Percentiles rank a stretch among this genome's conserved stretches.
These are phyloP conservation scores for Elephas maximus DNA, from an alignment of 2,113 vertebrate species.

Conservation along the genomic window DNA sequence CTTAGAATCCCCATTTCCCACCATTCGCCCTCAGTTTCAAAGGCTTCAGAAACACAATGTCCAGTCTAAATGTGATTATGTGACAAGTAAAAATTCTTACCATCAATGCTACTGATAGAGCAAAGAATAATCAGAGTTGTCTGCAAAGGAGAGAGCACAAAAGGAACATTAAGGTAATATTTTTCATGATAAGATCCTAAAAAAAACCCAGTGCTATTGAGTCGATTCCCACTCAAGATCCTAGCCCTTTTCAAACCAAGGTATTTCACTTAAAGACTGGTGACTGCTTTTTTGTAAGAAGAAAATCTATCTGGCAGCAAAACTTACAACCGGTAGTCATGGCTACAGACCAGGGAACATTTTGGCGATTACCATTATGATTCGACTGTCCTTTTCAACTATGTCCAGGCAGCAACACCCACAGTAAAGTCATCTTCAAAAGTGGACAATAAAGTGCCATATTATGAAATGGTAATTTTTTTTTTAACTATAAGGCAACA, in stretches of 20 bases:
- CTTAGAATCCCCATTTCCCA: neutral
- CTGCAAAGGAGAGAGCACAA: constrained; percentile 77
- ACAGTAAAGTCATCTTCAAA: constrained; percentile 35
- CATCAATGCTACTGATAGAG: constrained; percentile 81
- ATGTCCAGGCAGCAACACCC: neutral
- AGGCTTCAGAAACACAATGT: neutral
- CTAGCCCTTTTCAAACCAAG: constrained; percentile 32
- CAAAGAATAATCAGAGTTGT: constrained; percentile 85
- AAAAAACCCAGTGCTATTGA: no score
- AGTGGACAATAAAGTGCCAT: neutral
- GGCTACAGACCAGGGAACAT: constrained; percentile 37
- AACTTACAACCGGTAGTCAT: neutral
- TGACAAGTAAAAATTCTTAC: constrained; percentile 82
- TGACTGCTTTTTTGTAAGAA: neutral
- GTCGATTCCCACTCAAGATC: neutral
- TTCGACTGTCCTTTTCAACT: neutral
- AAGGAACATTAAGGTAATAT: neutral
- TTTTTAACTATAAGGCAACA: neutral
- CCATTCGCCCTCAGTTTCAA: neutral
- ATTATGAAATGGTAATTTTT: neutral
- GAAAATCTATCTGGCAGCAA: neutral
- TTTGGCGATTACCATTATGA: constrained; percentile 20
- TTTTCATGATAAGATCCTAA: neutral
- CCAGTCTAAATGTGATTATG: neutral
- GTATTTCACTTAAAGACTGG: neutral